phyloP scores from a whole-genome alignment of 2,113 vertebrate species.

The Panurus biarmicus region DNA sequence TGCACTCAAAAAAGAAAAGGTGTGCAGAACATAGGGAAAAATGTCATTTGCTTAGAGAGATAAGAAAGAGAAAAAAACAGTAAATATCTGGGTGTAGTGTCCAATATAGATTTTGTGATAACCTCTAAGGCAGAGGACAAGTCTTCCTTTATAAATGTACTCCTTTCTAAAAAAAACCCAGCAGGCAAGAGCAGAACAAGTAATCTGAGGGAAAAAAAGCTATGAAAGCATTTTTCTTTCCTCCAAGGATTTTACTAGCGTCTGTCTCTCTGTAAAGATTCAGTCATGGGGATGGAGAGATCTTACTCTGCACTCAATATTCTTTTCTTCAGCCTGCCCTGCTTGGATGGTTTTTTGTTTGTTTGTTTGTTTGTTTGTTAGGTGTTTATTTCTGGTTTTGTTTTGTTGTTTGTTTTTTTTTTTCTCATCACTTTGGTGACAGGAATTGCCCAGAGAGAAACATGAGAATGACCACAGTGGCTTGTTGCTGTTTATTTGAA shows the following conservation, averaged over 20 bases:
- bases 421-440: neutral
- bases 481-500: neutral
- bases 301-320: neutral
- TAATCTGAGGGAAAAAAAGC: constrained; percentile 23
- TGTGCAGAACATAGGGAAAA: neutral
- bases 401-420: neutral
- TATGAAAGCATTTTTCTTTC: constrained; percentile 28
- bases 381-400: no score
- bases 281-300: neutral
- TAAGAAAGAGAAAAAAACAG: neutral
- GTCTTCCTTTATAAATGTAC: constrained; percentile 11
- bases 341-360: no score
- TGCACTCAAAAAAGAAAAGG: neutral
- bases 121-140: neutral
- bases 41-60: neutral
- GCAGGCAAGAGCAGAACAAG: neutral
- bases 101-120: neutral
- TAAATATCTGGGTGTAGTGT: neutral
- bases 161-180: constrained; percentile 7
- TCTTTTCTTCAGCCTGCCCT: neutral
- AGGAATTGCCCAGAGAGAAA: neutral
- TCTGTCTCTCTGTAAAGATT: constrained; percentile 2
- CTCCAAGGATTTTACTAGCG: constrained; percentile 29
- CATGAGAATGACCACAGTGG: neutral
- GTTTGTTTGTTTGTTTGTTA: no score